A percentile compares a stretch with the other conserved stretches of the same genome.
Evolutionary conservation across 2,888 invertebrate genomes (phyloP).

Genomic region (Calameuta idolon): DNA sequence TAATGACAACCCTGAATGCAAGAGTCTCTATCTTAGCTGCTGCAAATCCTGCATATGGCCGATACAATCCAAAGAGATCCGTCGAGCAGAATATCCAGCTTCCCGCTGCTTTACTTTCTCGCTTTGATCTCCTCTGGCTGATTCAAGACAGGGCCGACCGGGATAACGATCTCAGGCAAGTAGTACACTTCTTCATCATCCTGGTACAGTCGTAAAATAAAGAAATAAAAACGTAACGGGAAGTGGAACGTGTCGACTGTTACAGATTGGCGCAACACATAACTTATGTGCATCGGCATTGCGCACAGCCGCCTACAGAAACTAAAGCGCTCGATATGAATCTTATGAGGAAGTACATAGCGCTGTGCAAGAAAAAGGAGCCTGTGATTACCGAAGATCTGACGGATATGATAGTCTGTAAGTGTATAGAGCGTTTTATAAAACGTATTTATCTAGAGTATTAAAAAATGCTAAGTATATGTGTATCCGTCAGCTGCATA

Average conservation of each 20-base stretch:
- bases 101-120: slow-evolving; percentile 95
- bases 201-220: too few relatives aligned
- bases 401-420: slow-evolving; percentile 86
- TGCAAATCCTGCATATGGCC: slow-evolving; percentile 98
- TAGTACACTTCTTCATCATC: slow-evolving; percentile 1
- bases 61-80: slow-evolving; percentile 95
- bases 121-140: slow-evolving; percentile 96
- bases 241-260: slow-evolving; percentile 4
- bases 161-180: slow-evolving; percentile 75
- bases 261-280: slow-evolving; percentile 92
- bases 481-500: slow-evolving; percentile 73
- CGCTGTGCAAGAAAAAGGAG: slow-evolving; percentile 88
- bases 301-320: slow-evolving; percentile 82
- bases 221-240: too few relatives aligned
- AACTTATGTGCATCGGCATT: slow-evolving; percentile 95
- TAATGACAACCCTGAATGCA: slow-evolving; percentile 98
- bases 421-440: slow-evolving; percentile 44
- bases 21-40: slow-evolving; percentile 97
- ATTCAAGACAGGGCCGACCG: slow-evolving; percentile 83
- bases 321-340: slow-evolving; percentile 89
- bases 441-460: too few relatives aligned
- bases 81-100: slow-evolving; percentile 98
- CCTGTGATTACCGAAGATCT: slow-evolving; percentile 90
- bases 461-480: too few relatives aligned
- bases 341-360: slow-evolving; percentile 92